These are phyloP conservation scores for Rhagophthalmus giganteus DNA, from an alignment of 2,888 invertebrate genomes.

Conservation along the genomic window DNA sequence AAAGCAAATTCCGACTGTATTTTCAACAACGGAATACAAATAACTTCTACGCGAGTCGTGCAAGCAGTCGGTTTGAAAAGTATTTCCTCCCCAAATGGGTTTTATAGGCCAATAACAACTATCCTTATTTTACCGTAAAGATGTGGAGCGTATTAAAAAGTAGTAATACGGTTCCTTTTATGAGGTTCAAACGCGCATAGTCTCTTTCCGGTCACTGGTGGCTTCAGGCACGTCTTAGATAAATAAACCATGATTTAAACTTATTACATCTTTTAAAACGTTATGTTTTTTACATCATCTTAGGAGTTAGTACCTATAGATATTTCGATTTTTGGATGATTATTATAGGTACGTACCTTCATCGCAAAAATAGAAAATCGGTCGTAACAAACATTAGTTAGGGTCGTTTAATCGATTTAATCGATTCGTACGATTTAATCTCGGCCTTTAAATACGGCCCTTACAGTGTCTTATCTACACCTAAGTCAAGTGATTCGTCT, in stretches of 20 bases:
- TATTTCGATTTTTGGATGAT: background rate
- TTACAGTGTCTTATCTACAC: too few species aligned
- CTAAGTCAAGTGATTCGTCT: too few species aligned
- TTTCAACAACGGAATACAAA: conserved; percentile 22
- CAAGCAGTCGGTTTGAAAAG: conserved; percentile 15
- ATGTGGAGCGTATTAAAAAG: conserved; percentile 25
- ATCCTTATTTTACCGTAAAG: conserved; percentile 26
- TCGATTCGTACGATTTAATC: too few species aligned
- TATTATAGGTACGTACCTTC: background rate
- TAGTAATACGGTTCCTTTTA: conserved; percentile 24
- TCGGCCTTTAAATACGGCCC: too few species aligned
- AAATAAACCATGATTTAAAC: conserved; percentile 28
- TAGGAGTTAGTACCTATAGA: background rate
- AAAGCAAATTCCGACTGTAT: conserved; percentile 20
- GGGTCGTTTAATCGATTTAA: too few species aligned
- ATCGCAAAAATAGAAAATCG: too few species aligned
- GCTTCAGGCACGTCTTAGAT: conserved; percentile 19
- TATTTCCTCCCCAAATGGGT: conserved; percentile 27
- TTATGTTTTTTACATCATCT: conserved; percentile 15
- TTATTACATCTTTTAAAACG: conserved; percentile 19
- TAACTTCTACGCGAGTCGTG: conserved; percentile 12
- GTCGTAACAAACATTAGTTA: too few species aligned
- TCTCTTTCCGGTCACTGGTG: conserved; percentile 21
- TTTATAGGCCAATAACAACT: conserved; percentile 35
- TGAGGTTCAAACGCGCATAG: conserved; percentile 23